Evolutionary conservation across 1,140 invertebrate species (phyloP), one percentile per base, ranked within the genome.

Genomic region (Formica exsecta): DNA sequence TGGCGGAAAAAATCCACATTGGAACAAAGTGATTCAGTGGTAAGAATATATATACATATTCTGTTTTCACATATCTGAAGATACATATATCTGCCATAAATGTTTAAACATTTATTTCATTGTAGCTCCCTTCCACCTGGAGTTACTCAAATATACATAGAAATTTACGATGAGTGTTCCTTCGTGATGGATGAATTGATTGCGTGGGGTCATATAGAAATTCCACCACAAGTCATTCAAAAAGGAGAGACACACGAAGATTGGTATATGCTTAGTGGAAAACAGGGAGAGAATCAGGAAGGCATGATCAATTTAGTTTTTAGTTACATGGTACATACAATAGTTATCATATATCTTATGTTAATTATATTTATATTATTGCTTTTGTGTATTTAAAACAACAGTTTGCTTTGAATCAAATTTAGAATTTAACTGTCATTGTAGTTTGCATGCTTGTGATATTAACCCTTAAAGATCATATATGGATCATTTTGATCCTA

Each of bases 161-260:
- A 99, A 96, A 98, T 99, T 85, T 99, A 98, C 95, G 99, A 99
- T 95, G 99, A 99, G 95, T 97, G 98, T 95, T 98, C 98, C 3
- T 99, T 99, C 94, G 98, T 98, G 36, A 97, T 98, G 96, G 99
- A 99, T 95, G 98, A 99, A 94, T 95, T 98, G 83, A 98, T 99
- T 90, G 99, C 99, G 1, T 99, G 98, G 98, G 97, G 97, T 4
- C 97, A 98, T 92, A 96, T 98, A 92, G 96, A 96, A 38, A 98
- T 99, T 93, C 98, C 98, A 3, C 95, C 96, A 79, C 96, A 96
- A 87, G 97, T 99, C 16, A 88, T 95, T 80, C 96, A 99, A 73
- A 96, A 96, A 94, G 98, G 98, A 2, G 97, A 99, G 93, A 99
- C 98, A 0, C 96, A 98, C 86, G 99, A 99, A 95, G 98, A 99